A percentile compares a stretch with the other conserved stretches of the same genome.
Conservation (phyloP, 2,888 invertebrate genomes). For the Leptarthrus brevirostris region DNA sequence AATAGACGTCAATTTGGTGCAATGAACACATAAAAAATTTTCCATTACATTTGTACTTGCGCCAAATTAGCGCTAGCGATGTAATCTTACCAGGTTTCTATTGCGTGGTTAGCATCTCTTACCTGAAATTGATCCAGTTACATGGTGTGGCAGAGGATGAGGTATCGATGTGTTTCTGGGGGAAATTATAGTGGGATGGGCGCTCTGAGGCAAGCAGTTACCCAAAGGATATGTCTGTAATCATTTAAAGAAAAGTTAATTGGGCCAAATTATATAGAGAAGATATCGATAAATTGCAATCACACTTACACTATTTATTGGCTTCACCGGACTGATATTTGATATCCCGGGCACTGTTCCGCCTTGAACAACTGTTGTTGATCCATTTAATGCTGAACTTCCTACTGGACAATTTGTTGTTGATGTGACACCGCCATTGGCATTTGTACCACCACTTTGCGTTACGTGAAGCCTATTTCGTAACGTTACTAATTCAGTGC, state of each 20-base stretch:
- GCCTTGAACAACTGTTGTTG: slow-evolving; percentile 54
- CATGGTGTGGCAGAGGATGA: slow-evolving; percentile 67
- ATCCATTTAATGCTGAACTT: slow-evolving; percentile 57
- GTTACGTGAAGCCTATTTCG: slow-evolving; percentile 89
- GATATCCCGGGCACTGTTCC: slow-evolving; percentile 56
- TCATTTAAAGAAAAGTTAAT: slow-evolving; percentile 1
- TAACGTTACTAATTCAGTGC: slow-evolving; percentile 91
- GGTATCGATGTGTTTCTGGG: slow-evolving; percentile 66
- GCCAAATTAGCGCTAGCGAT: background rate
- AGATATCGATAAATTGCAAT: slow-evolving; percentile 44
- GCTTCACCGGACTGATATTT: slow-evolving; percentile 56
- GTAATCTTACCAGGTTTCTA: too few relatives aligned
- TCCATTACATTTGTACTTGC: background rate
- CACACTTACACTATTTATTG: slow-evolving; percentile 54
- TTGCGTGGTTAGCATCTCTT: slow-evolving; percentile 10
- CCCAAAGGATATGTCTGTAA: slow-evolving; percentile 48
- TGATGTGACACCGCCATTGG: slow-evolving; percentile 58
- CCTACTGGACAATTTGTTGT: slow-evolving; percentile 50
- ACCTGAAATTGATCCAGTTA: slow-evolving; percentile 59
- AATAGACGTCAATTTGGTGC: slow-evolving; percentile 22
- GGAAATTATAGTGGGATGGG: slow-evolving; percentile 61
- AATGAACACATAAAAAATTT: background rate
- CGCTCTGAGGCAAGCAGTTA: slow-evolving; percentile 31
- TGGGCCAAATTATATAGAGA: background rate
- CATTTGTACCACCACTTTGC: slow-evolving; percentile 61